These are phyloP conservation scores for Pollenia labialis DNA, from an alignment of 2,888 invertebrate genomes.

Conservation along the genomic window DNA sequence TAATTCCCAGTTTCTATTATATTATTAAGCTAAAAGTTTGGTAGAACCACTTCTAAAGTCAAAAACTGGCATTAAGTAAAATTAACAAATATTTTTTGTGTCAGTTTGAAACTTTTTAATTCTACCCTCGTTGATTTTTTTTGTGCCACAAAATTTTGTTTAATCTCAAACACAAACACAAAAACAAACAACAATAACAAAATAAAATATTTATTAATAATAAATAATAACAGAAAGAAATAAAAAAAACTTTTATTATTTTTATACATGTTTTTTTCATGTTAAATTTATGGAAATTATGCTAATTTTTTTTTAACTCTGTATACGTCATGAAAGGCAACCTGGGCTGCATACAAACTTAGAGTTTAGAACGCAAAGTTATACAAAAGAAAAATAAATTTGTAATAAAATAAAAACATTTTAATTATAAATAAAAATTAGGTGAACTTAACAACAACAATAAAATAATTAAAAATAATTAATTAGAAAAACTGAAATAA, in stretches of 20 bases:
- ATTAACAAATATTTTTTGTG: too few species aligned
- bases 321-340: slow-evolving; percentile 52
- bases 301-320: slow-evolving; percentile 64
- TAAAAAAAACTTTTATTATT: slow-evolving; percentile 47
- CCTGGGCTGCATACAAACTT: neutral
- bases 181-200: neutral
- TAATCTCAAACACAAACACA: neutral
- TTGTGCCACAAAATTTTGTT: neutral
- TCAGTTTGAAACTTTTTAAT: neutral
- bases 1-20: too few species aligned
- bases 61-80: too few species aligned
- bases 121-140: neutral
- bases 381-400: slow-evolving; percentile 1
- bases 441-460: slow-evolving; percentile 15
- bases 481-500: neutral
- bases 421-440: slow-evolving; percentile 48
- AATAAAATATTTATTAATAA: slow-evolving; percentile 3
- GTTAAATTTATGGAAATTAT: slow-evolving; percentile 67
- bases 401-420: slow-evolving; percentile 5
- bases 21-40: too few species aligned
- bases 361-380: slow-evolving; percentile 42
- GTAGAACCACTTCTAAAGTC: too few species aligned
- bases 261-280: slow-evolving; percentile 59
- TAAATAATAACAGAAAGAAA: slow-evolving; percentile 37
- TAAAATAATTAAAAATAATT: neutral